A percentile compares a stretch with the other conserved stretches of the same genome.
These are phyloP conservation scores for Antedon mediterranea DNA, from an alignment of 53 echinoderm and acorn worm species.

Conservation along the genomic window DNA sequence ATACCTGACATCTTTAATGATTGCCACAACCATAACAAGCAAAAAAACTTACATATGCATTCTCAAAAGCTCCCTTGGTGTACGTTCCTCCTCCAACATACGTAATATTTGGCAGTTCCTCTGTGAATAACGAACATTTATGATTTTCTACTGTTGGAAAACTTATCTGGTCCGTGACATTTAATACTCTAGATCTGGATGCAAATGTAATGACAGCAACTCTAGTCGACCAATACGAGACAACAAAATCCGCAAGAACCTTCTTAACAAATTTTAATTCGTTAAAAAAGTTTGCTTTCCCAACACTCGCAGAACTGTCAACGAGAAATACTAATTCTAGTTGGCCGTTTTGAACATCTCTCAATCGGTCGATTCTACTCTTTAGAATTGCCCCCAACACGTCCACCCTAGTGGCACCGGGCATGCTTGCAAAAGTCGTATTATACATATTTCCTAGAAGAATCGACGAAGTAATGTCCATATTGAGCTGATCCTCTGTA, in stretches of 20 bases:
- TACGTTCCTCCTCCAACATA: constrained; percentile 94
- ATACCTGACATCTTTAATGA: too few relatives aligned
- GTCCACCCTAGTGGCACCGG: constrained; percentile 4
- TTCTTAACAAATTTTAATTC: constrained; percentile 90
- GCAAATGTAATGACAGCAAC: constrained; percentile 82
- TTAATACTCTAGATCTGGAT: constrained; percentile 53
- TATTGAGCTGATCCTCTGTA: not conserved
- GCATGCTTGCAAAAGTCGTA: not conserved
- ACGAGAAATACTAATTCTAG: constrained; percentile 88
- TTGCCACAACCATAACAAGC: too few relatives aligned
- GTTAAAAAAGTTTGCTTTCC: constrained; percentile 81
- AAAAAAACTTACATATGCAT: constrained; percentile 48
- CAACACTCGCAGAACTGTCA: constrained; percentile 87
- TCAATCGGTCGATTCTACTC: constrained; percentile 48
- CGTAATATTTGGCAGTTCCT: constrained; percentile 67
- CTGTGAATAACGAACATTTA: constrained; percentile 74
- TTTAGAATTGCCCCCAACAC: constrained; percentile 53
- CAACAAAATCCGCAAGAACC: constrained; percentile 69
- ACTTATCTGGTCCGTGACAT: constrained; percentile 65
- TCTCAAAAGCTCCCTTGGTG: constrained; percentile 64
- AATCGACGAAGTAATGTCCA: not conserved
- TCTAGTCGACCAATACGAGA: constrained; percentile 60
- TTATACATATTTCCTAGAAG: not conserved
- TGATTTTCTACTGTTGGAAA: constrained; percentile 30
- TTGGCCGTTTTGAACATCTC: constrained; percentile 36